Evolutionary conservation across 2,113 vertebrate genomes (phyloP).

Genomic region (Leptocoma aspasia): DNA sequence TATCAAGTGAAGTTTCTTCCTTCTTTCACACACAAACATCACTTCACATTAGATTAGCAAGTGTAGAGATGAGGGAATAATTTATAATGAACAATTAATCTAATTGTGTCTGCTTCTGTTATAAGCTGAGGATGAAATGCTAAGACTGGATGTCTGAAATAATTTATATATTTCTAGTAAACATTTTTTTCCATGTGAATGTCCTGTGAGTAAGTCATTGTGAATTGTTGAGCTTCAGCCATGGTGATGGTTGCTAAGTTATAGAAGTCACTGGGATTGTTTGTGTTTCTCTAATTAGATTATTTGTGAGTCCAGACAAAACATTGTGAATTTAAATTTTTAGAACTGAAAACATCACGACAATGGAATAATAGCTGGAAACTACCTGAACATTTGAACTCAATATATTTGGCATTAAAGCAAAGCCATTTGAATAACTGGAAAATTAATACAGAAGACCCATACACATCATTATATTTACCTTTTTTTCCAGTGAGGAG

Average conservation of each 20-base stretch:
- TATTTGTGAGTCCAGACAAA: conserved; percentile 26
- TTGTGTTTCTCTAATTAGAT: conserved; percentile 21
- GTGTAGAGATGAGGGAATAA: not conserved
- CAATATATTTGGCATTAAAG: not conserved
- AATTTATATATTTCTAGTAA: not conserved
- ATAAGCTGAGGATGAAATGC: not conserved
- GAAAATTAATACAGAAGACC: not conserved
- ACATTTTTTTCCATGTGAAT: not conserved
- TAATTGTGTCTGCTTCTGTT: not conserved
- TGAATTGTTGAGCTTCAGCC: not conserved
- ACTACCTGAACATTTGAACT: not conserved
- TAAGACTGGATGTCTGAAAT: not conserved
- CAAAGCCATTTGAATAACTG: not conserved
- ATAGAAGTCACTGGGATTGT: not conserved
- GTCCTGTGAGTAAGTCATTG: not conserved
- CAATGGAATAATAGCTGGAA: not conserved
- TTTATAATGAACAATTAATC: conserved; percentile 9
- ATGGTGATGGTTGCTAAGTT: not conserved
- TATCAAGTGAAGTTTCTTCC: not conserved
- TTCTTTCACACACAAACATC: not conserved
- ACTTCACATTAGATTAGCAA: not conserved
- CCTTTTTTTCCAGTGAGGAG: not conserved
- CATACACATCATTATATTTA: not conserved
- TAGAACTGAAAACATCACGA: not conserved
- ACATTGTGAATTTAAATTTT: not conserved